Evolutionary conservation across 2,797 vertebrate species (phyloP), one percentile per base, ranked within the genome.

Genomic region (Tokudaia muenninki): DNA sequence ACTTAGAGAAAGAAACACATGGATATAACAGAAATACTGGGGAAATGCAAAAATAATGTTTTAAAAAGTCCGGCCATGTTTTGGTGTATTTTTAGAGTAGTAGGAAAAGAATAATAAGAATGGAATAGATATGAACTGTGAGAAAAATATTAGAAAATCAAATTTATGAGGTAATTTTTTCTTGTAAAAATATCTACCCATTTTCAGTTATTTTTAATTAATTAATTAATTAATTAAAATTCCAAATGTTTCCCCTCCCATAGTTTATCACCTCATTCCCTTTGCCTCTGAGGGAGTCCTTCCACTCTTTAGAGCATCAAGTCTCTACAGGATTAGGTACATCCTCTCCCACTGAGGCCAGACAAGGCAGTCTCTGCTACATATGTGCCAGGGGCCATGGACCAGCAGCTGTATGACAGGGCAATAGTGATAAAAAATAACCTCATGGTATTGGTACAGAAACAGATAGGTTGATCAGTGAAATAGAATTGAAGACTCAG

Each of bases 61-160:
- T 47, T 77, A 74, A 59, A 92, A 92, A 81, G 0, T 79, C 26
- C 61, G 47, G 0, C 2, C 4, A 3, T 41, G 8, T n/a, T 19
- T 37, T 91, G 0, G 4, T 44, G 24, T 67, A 78, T 81, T 74
- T 91, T 47, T 77, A 37, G 52, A 47, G 3, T 2, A 72, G 47
- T 84, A 47, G n/a, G 7, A 80, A 44, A 79, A 82, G 29, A 92
- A 65, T 81, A 90, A 72, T 4, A 89, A 90, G 59, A 50, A 70
- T 79, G 11, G 34, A 79, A 79, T 8, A 24, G 21, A 31, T 24
- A 37, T 81, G 90, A 82, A 5, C 90, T 88, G 6, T 94, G 1
- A 21, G 8, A 90, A 12, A 17, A 87, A 4, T 72, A 77, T 77
- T 37, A 92, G 65, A 37, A 93, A 94, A 96, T 82, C 14, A 82